Conservation (phyloP, 1,140 invertebrate species). For the Armadillidium nasatum region DNA sequence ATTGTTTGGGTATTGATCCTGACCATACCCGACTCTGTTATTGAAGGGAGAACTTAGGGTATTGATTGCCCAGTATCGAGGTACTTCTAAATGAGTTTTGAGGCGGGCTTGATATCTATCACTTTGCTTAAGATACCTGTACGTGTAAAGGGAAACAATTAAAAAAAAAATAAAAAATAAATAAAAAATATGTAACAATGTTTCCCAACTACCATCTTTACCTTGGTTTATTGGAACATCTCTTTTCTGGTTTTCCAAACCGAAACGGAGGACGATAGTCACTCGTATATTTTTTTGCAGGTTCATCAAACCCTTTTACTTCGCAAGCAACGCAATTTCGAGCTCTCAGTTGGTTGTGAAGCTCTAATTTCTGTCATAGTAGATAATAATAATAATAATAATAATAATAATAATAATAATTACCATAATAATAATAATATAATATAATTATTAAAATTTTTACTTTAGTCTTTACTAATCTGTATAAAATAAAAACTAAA, state of each 20-base stretch:
- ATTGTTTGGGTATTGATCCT: constrained; percentile 39
- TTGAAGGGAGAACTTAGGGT: constrained; percentile 38
- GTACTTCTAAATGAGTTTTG: constrained; percentile 19
- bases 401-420: no score
- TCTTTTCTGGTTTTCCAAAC: constrained; percentile 27
- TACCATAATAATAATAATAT: no score
- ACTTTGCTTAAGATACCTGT: constrained; percentile 33
- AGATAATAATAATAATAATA: no score
- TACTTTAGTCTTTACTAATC: no score
- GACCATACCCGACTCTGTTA: constrained; percentile 35
- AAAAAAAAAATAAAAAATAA: not conserved
- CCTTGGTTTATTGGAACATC: not conserved
- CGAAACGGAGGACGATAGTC: constrained; percentile 33
- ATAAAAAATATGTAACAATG: no score
- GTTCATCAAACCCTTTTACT: constrained; percentile 32
- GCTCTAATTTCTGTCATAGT: not conserved
- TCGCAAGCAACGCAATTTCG: constrained; percentile 38
- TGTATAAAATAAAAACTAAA: no score
- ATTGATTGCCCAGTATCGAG: constrained; percentile 35
- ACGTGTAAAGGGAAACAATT: not conserved
- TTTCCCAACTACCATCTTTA: no score
- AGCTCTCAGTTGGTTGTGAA: constrained; percentile 23
- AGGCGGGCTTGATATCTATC: constrained; percentile 31
- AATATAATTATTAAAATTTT: no score
- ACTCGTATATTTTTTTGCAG: constrained; percentile 32